A percentile compares a stretch with the other conserved stretches of the same genome.
These are phyloP conservation scores for Bombylius discolor DNA, from an alignment of 2,888 invertebrate genomes.

Conservation along the genomic window DNA sequence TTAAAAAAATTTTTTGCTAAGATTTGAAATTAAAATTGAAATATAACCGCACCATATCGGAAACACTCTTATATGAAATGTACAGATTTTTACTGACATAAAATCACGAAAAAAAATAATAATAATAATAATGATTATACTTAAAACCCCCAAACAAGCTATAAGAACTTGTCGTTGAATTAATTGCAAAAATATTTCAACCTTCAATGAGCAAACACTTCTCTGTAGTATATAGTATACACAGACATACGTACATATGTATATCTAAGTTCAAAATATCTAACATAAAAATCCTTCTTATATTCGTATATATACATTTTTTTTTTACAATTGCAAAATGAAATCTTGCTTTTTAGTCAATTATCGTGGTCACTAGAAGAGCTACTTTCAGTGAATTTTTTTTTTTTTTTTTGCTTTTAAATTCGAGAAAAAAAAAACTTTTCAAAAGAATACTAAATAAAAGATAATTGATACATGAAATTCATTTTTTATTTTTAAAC, in stretches of 20 bases:
- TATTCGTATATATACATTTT: neutral
- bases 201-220: no score
- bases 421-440: conserved; percentile 10
- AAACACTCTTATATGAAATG: no score
- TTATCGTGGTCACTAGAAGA: conserved; percentile 21
- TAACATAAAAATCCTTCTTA: neutral
- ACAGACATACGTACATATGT: neutral
- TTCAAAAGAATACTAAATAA: conserved; percentile 18
- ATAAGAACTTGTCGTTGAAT: no score
- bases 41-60: no score
- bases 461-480: conserved; percentile 15
- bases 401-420: conserved; percentile 2
- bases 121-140: no score
- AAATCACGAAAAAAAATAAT: no score
- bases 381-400: conserved; percentile 1
- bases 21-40: no score
- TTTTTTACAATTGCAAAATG: neutral
- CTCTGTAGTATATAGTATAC: no score
- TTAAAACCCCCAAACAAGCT: no score
- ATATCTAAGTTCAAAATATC: neutral
- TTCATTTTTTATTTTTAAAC: neutral
- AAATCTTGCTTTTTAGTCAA: conserved; percentile 12
- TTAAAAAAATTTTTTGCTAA: no score
- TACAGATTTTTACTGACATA: no score
- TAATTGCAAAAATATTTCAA: no score